Evolutionary conservation across 2,797 vertebrate genomes (phyloP).

Genomic region (Pitangus sulphuratus): DNA sequence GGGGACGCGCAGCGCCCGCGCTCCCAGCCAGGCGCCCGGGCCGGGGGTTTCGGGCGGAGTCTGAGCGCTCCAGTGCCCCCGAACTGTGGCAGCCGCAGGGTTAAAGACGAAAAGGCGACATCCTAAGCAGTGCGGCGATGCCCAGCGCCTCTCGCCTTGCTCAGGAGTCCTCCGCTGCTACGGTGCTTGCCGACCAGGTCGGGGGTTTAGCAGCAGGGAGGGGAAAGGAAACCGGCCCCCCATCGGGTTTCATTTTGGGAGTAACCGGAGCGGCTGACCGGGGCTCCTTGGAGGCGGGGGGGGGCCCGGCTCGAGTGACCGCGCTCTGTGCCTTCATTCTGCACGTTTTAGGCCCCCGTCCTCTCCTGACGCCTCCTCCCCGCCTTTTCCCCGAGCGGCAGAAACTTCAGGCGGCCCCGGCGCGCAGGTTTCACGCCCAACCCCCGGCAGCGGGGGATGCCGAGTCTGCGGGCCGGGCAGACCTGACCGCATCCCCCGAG

Average conservation of each 20-base stretch:
- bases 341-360: not conserved
- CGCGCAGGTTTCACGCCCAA: not conserved
- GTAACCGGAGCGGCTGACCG: not conserved
- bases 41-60: not conserved
- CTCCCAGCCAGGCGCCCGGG: too few species aligned
- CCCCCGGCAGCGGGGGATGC: not conserved
- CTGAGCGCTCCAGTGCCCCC: not conserved
- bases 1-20: too few species aligned
- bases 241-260: not conserved
- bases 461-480: not conserved
- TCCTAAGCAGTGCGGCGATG: not conserved
- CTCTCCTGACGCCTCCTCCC: not conserved
- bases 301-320: not conserved
- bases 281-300: not conserved
- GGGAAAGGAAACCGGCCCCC: not conserved
- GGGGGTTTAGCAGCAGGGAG: not conserved
- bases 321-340: not conserved
- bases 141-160: not conserved
- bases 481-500: not conserved
- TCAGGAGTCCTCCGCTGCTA: not conserved
- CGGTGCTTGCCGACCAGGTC: not conserved
- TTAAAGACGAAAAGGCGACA: not conserved
- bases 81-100: not conserved
- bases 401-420: not conserved
- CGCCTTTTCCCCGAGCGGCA: not conserved